phyloP scores from a whole-genome alignment of 2,113 vertebrate genomes.

The Cyprinodon tularosa region DNA sequence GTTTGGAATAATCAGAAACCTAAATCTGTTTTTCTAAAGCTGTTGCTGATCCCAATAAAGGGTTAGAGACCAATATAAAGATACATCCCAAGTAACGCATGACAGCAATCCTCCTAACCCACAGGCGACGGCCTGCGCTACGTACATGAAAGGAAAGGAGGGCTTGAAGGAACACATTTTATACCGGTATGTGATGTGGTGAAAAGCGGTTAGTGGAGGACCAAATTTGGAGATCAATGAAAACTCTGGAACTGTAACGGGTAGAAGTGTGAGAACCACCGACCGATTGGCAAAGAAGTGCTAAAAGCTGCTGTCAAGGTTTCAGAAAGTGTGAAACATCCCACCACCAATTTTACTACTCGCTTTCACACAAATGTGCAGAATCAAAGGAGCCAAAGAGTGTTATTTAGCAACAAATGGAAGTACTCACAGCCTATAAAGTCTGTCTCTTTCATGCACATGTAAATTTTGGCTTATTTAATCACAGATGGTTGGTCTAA shows the following conservation, averaged over 20 bases:
- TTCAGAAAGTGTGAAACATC: constrained; percentile 64
- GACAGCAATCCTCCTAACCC: constrained; percentile 45
- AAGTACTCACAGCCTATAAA: constrained; percentile 32
- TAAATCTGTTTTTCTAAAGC: constrained; percentile 76
- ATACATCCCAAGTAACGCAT: constrained; percentile 38
- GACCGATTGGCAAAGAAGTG: constrained; percentile 46
- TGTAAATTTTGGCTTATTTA: constrained; percentile 65
- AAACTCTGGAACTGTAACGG: constrained; percentile 57
- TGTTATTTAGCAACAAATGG: constrained; percentile 38
- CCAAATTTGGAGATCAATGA: constrained; percentile 63
- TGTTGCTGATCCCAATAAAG: constrained; percentile 63
- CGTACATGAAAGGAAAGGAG: constrained; percentile 58
- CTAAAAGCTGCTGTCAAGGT: constrained; percentile 60
- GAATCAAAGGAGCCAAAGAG: constrained; percentile 26
- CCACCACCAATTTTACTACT: constrained; percentile 53
- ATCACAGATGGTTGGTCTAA: constrained; percentile 76
- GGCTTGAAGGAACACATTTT: constrained; percentile 59
- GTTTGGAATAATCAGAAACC: constrained; percentile 58
- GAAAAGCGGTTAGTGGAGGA: constrained; percentile 47
- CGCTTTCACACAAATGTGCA: constrained; percentile 39
- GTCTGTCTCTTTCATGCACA: constrained; percentile 22
- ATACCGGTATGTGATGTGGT: constrained; percentile 62
- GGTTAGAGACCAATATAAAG: constrained; percentile 9
- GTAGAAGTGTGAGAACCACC: constrained; percentile 56
- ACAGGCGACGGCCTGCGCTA: constrained; percentile 23